Base-by-base conservation (phyloP, 2,797 vertebrate genomes). In the Sebastes diaconus region DNA sequence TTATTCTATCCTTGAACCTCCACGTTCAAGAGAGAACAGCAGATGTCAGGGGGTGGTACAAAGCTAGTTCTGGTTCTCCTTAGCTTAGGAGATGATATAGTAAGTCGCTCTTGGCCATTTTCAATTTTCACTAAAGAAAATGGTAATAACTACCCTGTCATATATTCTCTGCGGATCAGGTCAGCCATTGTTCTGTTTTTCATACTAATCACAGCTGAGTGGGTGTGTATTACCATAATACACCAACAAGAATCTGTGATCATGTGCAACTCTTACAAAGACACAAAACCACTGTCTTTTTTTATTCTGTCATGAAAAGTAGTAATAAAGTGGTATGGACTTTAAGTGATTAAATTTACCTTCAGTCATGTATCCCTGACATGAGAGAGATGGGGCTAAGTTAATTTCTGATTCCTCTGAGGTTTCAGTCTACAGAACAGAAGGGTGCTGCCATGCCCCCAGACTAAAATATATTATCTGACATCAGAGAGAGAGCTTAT, bases 401-500 rank as follows among this genome's bases (percentile, higher is more conserved):
- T 55, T 9, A 1, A 60, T 60, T 36, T 70, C 3, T 27, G 52
- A 58, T 50, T 70, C 66, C 50, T 58, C 6, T 36, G 29, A 66
- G 66, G 59, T 75, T 75, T 27, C 16, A 64, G 54, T 60, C 30
- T 16, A n/a, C 59, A 58, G 52, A 75, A 64, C 52, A 61, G 46
- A 64, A 22, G 52, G 46, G 36, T 20, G 10, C 60, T 29, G 24
- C 67, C 22, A 59, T 30, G 20, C 54, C 55, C 24, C 7, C 6
- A 32, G 55, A 55, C 54, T 59, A 25, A 64, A 67, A 75, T 70
- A 8, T 52, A 65, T 75, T 24, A 65, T 70, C 67, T 70, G 59
- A 81, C 65, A 50, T 81, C 59, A 69, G 59, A 75, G n/a, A 25
- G 39, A 39, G 42, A 39, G 42, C 57, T 68, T 30, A 27, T 36